These are phyloP conservation scores for Noctua pronuba DNA, from an alignment of 2,888 invertebrate species.

Conservation along the genomic window DNA sequence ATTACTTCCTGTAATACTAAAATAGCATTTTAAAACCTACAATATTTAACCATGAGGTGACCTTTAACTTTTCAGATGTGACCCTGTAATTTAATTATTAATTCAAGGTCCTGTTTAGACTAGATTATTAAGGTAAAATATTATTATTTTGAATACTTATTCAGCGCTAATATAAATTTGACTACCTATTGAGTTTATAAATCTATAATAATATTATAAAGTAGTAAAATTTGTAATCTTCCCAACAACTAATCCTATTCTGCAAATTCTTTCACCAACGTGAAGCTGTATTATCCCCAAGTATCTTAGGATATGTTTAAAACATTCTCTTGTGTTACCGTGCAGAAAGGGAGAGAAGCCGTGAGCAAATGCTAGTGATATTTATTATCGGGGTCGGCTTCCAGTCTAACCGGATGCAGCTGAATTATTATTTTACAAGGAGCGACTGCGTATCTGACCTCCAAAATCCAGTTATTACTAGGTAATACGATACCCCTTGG, in stretches of 20 bases:
- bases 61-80: conserved; percentile 18
- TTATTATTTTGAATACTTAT: background rate
- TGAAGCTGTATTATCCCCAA: background rate
- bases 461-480: no score
- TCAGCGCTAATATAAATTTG: background rate
- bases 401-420: no score
- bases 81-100: conserved; percentile 11
- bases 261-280: background rate
- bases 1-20: conserved; percentile 12
- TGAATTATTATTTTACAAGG: no score
- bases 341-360: background rate
- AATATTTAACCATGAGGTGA: conserved; percentile 4
- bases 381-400: no score
- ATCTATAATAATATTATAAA: background rate
- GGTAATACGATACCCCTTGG: no score
- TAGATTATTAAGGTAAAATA: background rate
- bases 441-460: no score
- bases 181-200: background rate
- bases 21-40: conserved; percentile 2
- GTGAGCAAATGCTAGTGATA: background rate
- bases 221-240: background rate
- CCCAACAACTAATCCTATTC: background rate
- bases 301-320: background rate
- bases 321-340: background rate
- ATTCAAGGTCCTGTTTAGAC: background rate